phyloP scores from a whole-genome alignment of 2,888 invertebrate species.

The Stramonita haemastoma region DNA sequence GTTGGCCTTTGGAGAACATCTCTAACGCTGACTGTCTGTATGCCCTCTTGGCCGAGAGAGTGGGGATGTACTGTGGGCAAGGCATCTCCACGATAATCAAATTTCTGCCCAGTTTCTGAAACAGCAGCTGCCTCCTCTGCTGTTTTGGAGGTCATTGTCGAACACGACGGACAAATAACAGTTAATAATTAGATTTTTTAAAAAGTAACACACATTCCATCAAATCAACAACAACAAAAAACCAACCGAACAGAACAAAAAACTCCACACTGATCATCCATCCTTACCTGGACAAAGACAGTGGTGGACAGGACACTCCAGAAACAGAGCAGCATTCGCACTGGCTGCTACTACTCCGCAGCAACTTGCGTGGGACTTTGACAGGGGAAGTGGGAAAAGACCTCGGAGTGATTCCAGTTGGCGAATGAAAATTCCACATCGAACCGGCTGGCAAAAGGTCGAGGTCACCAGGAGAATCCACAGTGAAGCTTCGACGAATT shows the following conservation, averaged over 20 bases:
- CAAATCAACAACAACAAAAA: neutral
- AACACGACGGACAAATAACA: no score
- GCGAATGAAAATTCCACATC: neutral
- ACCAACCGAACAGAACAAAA: neutral
- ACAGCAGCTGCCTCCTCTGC: no score
- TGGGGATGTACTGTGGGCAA: no score
- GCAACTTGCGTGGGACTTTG: neutral
- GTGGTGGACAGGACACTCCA: neutral
- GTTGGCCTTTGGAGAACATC: no score
- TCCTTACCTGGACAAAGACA: neutral
- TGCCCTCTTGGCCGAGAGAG: no score
- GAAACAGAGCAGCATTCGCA: neutral
- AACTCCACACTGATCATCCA: neutral
- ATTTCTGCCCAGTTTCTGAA: no score
- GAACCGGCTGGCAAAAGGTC: neutral
- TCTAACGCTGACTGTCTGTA: no score
- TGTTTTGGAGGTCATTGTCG: no score
- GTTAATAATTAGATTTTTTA: no score
- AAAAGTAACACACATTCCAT: no score
- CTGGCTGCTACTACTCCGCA: conserved; percentile 6
- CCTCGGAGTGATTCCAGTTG: neutral
- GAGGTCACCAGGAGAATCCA: neutral
- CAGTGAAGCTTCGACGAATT: neutral
- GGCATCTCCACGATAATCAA: no score
- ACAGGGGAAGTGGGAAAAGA: conserved; percentile 5